Conservation (phyloP, 30 jellyfish, hydroid and myxozoan species). For the Pelagia noctiluca region DNA sequence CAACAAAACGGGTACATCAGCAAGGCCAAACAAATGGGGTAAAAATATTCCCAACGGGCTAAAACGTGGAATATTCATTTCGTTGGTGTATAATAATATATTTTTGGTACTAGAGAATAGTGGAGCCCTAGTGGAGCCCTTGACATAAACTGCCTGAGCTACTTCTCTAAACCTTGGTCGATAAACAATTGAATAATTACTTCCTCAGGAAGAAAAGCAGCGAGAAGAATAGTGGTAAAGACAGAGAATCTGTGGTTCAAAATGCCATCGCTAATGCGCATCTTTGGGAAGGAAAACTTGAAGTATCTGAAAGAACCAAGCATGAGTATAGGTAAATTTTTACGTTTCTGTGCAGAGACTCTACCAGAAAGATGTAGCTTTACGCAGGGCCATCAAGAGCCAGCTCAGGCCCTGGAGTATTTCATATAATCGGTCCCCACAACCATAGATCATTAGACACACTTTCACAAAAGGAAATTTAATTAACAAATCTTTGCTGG, state of each 20-base stretch:
- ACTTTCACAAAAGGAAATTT: too few relatives aligned
- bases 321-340: conserved; percentile 85
- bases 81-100: background rate
- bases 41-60: background rate
- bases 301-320: conserved; percentile 79
- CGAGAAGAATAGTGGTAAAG: conserved; percentile 46
- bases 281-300: conserved; percentile 86
- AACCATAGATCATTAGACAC: too few relatives aligned
- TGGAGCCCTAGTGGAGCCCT: too few relatives aligned
- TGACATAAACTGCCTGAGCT: too few relatives aligned
- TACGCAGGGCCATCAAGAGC: too few relatives aligned
- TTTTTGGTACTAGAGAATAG: too few relatives aligned
- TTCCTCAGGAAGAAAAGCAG: conserved; percentile 50
- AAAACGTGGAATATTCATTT: background rate
- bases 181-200: background rate
- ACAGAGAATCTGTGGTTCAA: conserved; percentile 63
- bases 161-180: too few relatives aligned
- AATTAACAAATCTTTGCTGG: too few relatives aligned
- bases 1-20: background rate
- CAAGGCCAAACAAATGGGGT: background rate
- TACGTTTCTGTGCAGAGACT: too few relatives aligned
- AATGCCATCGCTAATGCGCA: conserved; percentile 88
- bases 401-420: too few relatives aligned
- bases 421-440: too few relatives aligned
- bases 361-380: background rate